Conservation (phyloP, 1,140 invertebrate species). For the Bradysia coprophila region DNA sequence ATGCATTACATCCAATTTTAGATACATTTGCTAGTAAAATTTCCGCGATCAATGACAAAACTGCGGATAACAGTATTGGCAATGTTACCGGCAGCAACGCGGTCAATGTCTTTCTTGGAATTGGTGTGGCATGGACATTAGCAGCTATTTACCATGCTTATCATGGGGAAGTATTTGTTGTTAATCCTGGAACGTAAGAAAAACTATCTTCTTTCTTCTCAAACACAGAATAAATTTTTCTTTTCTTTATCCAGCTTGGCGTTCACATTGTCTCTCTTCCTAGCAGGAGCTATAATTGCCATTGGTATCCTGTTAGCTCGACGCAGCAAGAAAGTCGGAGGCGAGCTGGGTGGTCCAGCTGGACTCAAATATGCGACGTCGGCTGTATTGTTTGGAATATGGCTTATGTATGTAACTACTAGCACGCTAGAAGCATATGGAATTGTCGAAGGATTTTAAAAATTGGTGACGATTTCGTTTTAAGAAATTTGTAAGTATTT, state of each 20-base stretch:
- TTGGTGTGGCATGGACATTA: constrained; percentile 74
- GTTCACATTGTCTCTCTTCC: constrained; percentile 80
- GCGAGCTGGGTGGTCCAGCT: constrained; percentile 81
- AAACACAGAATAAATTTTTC: too few species aligned
- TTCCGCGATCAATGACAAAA: constrained; percentile 90
- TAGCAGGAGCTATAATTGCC: constrained; percentile 59
- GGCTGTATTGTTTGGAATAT: constrained; percentile 63
- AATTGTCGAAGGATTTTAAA: constrained; percentile 69
- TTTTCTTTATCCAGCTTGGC: constrained; percentile 46
- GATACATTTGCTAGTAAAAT: constrained; percentile 99
- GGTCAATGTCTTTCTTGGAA: constrained; percentile 88
- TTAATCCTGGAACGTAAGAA: constrained; percentile 79
- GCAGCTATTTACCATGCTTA: constrained; percentile 69
- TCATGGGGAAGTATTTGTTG: constrained; percentile 43
- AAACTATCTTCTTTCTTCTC: too few species aligned
- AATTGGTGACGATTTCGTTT: too few species aligned
- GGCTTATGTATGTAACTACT: constrained; percentile 82
- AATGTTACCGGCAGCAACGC: constrained; percentile 99
- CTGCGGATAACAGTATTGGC: constrained; percentile 95
- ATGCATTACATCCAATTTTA: constrained; percentile 24
- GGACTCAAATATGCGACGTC: constrained; percentile 57
- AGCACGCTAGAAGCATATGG: constrained; percentile 86
- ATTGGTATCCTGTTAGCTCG: constrained; percentile 63
- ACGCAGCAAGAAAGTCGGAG: constrained; percentile 58
- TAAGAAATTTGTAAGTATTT: too few species aligned